Base-by-base conservation (phyloP, 2,888 invertebrate genomes). In the Orgyia antiqua region DNA sequence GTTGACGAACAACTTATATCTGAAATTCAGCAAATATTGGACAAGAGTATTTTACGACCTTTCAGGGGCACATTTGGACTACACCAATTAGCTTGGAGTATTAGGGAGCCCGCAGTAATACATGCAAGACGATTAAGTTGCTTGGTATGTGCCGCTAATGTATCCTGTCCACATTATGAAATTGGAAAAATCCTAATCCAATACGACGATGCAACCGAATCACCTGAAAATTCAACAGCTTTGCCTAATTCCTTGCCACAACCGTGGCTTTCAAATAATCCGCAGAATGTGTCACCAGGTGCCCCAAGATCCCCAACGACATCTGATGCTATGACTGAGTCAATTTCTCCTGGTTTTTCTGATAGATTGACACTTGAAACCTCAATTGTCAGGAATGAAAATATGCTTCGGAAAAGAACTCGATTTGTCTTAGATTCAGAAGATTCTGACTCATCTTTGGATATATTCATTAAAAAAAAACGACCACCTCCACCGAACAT, bases 1-100 rank as follows among this genome's bases (percentile, higher is more conserved):
- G 36, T 41, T 6, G 25, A 41, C 31, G 34, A 36, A 4, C 27
- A 29, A 7, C 15, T 18, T 10, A 15, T 36, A 11, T 27, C 36
- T 11, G 6, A 34, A 27, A 32, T 41, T 24, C 21, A 39, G 11
- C 8, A 13, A 12, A 6, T 31, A 18, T 10, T 35, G 17, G 26
- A 33, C 4, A 27, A 24, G 3, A 25, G 33, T 12, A 10, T 19
- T 13, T 31, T 25, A 12, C 10, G 23, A 24, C 33, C 36, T 19
- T 39, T 33, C 26, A 39, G 35, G 31, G 38, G 38, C 26, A 31
- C 34, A 3, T 23, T 33, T 5, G 15, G 9, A 19, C 31, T 38
- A 2, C 38, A 38, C 10, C 29, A 38, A 19, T 10, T 38, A 9
- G 8, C 34, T 23, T 38, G 38, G 38, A 31, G 24, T 27, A 8